Percentiles rank a stretch among this genome's conserved stretches.
Evolutionary conservation across 1,140 invertebrate genomes (phyloP).

Genomic region (Magallana ariakensis): DNA sequence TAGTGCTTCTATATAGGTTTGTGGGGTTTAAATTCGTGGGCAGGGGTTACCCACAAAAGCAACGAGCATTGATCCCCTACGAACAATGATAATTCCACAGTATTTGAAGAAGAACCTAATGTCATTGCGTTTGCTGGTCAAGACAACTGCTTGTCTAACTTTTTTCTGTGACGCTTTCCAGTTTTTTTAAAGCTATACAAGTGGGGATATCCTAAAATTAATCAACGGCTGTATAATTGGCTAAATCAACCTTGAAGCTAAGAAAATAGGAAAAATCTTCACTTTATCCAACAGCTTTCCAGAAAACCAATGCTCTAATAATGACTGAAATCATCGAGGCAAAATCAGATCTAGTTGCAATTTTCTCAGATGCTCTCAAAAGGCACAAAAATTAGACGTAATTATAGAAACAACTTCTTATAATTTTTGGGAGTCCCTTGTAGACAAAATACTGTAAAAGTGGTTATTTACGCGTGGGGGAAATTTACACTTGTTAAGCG

Average conservation of each 20-base stretch:
- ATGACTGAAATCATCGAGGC: constrained; percentile 1
- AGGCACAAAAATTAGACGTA: not conserved
- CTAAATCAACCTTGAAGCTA: not conserved
- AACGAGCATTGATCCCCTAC: too few relatives aligned
- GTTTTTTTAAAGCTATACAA: not conserved
- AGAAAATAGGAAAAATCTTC: not conserved
- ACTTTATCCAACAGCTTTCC: not conserved
- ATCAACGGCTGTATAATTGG: not conserved
- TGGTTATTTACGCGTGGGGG: too few relatives aligned
- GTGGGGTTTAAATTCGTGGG: too few relatives aligned
- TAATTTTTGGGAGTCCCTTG: not conserved
- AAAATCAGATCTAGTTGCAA: too few relatives aligned
- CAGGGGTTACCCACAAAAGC: too few relatives aligned
- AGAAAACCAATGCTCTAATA: not conserved
- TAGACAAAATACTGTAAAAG: too few relatives aligned
- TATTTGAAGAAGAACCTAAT: too few relatives aligned
- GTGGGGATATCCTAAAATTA: not conserved
- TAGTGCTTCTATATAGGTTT: too few relatives aligned
- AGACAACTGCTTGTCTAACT: too few relatives aligned
- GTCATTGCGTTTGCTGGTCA: too few relatives aligned
- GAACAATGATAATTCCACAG: too few relatives aligned
- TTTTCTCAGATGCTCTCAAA: not conserved
- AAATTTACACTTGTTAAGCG: too few relatives aligned
- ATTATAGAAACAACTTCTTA: not conserved
- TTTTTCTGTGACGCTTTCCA: not conserved